phyloP scores from a whole-genome alignment of 2,113 vertebrate species.

The Motacilla alba region DNA sequence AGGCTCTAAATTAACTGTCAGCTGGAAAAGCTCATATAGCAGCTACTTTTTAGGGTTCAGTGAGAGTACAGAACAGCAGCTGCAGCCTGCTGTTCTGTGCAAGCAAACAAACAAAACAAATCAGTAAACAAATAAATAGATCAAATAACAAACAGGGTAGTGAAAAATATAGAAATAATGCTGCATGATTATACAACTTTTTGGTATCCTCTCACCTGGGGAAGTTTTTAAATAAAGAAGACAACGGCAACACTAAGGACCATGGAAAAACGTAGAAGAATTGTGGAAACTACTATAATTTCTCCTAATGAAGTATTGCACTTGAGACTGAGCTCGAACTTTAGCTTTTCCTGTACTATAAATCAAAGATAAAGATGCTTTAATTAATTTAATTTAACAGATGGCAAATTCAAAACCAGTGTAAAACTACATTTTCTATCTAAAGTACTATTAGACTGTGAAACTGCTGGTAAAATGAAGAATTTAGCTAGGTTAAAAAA shows the following conservation, averaged over 20 bases:
- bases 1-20: not conserved
- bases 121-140: not conserved
- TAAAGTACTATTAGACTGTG: not conserved
- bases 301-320: not conserved
- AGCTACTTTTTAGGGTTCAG: not conserved
- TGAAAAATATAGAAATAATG: not conserved
- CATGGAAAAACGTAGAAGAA: not conserved
- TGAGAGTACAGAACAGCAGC: not conserved
- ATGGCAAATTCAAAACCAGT: constrained; percentile 12
- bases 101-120: not conserved
- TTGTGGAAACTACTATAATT: not conserved
- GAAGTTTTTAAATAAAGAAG: not conserved
- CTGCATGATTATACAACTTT: not conserved
- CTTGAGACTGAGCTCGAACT: not conserved
- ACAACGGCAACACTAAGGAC: fast-evolving
- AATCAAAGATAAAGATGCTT: not conserved
- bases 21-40: not conserved
- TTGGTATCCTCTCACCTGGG: not conserved
- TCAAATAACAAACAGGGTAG: not conserved
- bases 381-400: constrained; percentile 44
- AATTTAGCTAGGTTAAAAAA: not conserved
- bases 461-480: not conserved
- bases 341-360: not conserved
- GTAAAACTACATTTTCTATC: not conserved
- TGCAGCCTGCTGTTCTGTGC: not conserved